Conservation (phyloP, 1,140 invertebrate genomes). For the Leptinotarsa texana region DNA sequence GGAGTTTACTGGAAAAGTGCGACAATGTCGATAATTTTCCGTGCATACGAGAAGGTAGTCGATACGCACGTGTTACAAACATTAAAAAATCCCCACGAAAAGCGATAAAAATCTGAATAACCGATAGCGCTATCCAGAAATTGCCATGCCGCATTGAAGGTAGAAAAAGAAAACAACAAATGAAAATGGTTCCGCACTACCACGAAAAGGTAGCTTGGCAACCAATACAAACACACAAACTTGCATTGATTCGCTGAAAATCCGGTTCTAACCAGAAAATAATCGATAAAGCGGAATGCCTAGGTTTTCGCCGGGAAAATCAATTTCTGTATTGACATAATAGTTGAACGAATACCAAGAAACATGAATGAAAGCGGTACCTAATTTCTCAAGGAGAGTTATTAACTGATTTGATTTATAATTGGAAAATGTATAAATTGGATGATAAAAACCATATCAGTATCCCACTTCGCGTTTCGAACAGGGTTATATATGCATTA, state of each 20-base stretch:
- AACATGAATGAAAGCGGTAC: constrained; percentile 28
- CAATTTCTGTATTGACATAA: constrained; percentile 45
- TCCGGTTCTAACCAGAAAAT: constrained; percentile 48
- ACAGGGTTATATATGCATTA: too few species aligned
- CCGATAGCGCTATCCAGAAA: constrained; percentile 39
- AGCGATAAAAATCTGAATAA: constrained; percentile 35
- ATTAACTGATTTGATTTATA: not conserved
- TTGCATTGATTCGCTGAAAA: constrained; percentile 50
- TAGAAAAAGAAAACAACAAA: constrained; percentile 39
- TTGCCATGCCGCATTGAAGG: constrained; percentile 37
- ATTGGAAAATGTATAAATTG: not conserved
- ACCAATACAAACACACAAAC: constrained; percentile 51
- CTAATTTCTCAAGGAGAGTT: not conserved
- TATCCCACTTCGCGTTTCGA: too few species aligned
- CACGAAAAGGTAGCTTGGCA: constrained; percentile 50
- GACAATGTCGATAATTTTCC: not conserved
- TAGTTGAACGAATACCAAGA: constrained; percentile 15
- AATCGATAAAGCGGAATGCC: constrained; percentile 50
- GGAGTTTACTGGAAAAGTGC: too few species aligned
- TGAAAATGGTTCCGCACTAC: constrained; percentile 41
- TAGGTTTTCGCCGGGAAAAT: constrained; percentile 46
- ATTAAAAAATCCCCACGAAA: constrained; percentile 32
- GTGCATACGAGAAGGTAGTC: not conserved
- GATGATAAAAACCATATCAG: too few species aligned
- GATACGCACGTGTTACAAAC: constrained; percentile 27